phyloP scores from a whole-genome alignment of 2,113 vertebrate genomes.

The Sceloporus tristichus region DNA sequence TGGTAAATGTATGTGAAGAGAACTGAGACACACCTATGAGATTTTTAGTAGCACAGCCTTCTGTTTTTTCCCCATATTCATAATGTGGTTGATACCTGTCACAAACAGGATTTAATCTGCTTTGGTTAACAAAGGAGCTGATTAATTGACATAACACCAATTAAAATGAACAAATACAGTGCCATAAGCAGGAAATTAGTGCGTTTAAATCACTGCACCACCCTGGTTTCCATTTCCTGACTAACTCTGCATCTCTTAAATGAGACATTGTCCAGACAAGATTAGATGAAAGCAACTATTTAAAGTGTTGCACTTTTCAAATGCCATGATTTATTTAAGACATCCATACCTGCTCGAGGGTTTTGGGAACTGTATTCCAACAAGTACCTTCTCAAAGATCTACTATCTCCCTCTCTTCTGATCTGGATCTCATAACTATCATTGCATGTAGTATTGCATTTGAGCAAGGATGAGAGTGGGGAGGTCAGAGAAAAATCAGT shows the following conservation, averaged over 20 bases:
- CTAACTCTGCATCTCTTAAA: neutral
- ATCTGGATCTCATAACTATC: too few species aligned
- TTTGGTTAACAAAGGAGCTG: neutral
- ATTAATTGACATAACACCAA: conserved; percentile 4
- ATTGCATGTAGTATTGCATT: too few species aligned
- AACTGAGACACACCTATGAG: neutral
- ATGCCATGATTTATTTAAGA: neutral
- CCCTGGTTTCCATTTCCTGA: conserved; percentile 13
- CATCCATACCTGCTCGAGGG: neutral
- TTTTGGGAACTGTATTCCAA: neutral
- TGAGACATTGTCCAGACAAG: conserved; percentile 3
- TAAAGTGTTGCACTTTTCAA: neutral
- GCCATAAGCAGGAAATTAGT: conserved; percentile 14
- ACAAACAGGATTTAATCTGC: neutral
- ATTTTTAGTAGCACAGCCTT: neutral
- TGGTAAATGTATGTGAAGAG: neutral
- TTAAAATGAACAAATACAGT: neutral
- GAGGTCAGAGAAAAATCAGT: too few species aligned
- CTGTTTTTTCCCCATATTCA: neutral
- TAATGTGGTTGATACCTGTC: neutral
- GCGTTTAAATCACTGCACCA: neutral
- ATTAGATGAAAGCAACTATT: neutral
- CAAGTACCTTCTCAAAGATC: neutral
- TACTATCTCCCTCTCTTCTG: neutral
- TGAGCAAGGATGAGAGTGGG: too few species aligned